Conservation (phyloP, 2,113 vertebrate genomes). For the Perca fluviatilis region DNA sequence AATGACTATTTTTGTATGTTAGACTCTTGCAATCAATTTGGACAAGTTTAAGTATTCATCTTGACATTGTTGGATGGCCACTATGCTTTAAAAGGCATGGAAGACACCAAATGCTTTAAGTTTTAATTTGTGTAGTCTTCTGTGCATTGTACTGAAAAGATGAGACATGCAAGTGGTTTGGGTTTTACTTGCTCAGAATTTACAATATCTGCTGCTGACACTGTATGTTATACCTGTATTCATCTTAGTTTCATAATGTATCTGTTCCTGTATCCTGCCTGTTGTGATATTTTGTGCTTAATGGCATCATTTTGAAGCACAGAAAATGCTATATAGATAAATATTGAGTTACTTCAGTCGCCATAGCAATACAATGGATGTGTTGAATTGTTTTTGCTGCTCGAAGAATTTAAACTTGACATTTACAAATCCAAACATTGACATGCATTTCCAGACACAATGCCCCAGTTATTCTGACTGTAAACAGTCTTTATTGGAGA, state of each 20-base stretch:
- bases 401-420: not conserved
- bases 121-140: not conserved
- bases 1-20: too few species aligned
- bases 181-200: too few species aligned
- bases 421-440: not conserved
- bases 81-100: not conserved
- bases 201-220: too few species aligned
- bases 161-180: too few species aligned
- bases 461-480: too few species aligned
- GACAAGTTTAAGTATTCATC: too few species aligned
- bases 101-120: not conserved
- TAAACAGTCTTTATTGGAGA: not conserved
- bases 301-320: not conserved
- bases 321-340: not conserved
- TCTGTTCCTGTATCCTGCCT: not conserved
- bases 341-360: not conserved
- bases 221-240: not conserved
- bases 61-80: too few species aligned
- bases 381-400: not conserved
- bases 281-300: not conserved
- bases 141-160: not conserved
- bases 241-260: not conserved
- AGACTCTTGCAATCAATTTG: too few species aligned
- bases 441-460: not conserved
- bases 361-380: not conserved